Evolutionary conservation across 2,797 vertebrate species (phyloP), one percentile per base, ranked within the genome.

Genomic region (Microctenopoma stevenorrisi): DNA sequence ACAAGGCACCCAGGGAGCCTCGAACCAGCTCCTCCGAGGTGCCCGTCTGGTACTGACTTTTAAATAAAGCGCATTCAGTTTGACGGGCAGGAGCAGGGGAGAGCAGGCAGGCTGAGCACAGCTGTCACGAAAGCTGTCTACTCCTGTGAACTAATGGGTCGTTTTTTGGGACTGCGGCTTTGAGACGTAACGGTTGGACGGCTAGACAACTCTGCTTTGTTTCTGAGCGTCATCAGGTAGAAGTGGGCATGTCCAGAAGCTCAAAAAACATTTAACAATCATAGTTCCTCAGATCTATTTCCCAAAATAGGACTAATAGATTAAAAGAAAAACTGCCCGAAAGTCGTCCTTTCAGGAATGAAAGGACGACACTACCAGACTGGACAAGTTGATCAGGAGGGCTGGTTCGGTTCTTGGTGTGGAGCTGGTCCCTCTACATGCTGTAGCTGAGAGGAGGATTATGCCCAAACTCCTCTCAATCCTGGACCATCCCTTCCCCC

Each of bases 1-100:
- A 88, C 86, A 88, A 90, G 76, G 70, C 66, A 28, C 59, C 79
- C 47, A 4, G 82, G 74, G 83, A 87, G 74, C 28, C 46, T 57
- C 3, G 14, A 50, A 63, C 48, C 53, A n/a, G 37, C 71, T 60
- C 38, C 68, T 72, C 55, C 1, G 48, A 65, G 65, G 72, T 63
- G 61, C 78, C 77, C 1, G 43, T 80, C 81, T 74, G 72, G 64
- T 68, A 1, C 78, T 47, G 70, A 72, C 76, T 83, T 85, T 88
- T 70, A 74, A 85, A 81, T 79, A 68, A 82, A 88, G 77, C 79
- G 79, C 69, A 69, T 83, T 84, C 9, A 14, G 28, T 35, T 49
- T 82, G 87, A 84, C 80, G 64, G 70, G 73, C 63, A 9, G 56
- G 37, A 50, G 15, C 69, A 25, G 38, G 80, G 66, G 56, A 72